These are phyloP conservation scores for Tychaedon coryphoeus DNA, from an alignment of 2,113 vertebrate genomes.

Conservation along the genomic window DNA sequence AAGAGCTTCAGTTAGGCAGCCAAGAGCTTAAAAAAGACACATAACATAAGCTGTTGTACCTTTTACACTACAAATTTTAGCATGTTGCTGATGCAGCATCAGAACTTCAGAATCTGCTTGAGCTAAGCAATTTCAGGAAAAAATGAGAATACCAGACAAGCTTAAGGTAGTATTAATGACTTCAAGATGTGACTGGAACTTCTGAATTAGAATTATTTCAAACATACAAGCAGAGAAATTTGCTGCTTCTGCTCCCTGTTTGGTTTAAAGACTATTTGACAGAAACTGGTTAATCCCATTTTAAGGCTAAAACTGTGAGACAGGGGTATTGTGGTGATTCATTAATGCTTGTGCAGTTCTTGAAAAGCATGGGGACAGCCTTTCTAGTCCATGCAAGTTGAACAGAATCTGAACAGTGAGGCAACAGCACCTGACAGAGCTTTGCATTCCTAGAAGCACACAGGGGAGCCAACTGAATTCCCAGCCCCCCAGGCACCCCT, in stretches of 20 bases:
- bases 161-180: not conserved
- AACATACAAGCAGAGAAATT: not conserved
- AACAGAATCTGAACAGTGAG: not conserved
- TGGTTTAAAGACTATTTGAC: not conserved
- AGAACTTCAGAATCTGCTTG: not conserved
- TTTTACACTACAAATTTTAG: not conserved
- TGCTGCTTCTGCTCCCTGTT: not conserved
- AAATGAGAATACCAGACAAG: not conserved
- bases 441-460: not conserved
- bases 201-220: not conserved
- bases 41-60: not conserved
- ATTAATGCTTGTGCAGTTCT: not conserved
- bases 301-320: not conserved
- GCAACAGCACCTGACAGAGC: not conserved
- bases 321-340: not conserved
- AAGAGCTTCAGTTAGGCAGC: not conserved
- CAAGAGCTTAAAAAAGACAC: not conserved
- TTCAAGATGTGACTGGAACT: slow-evolving; percentile 29
- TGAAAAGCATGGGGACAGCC: not conserved
- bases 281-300: not conserved
- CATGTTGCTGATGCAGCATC: not conserved
- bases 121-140: not conserved
- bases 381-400: not conserved
- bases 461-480: not conserved
- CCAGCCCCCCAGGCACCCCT: not conserved